Evolutionary conservation across 2,797 vertebrate species (phyloP).

Genomic region (Channallabes apus): DNA sequence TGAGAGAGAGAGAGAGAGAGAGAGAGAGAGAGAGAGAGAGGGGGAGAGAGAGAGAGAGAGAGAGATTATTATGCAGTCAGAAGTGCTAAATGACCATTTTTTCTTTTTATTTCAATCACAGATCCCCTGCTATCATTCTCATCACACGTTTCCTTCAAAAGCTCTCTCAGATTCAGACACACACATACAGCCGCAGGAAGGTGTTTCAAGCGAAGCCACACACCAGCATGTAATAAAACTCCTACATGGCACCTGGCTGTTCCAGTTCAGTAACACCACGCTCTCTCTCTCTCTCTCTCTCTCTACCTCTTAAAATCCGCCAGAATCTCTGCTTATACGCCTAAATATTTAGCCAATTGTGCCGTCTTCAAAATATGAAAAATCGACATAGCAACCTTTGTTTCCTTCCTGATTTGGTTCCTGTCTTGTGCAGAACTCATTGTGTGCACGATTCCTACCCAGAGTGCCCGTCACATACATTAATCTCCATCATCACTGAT

Average conservation of each 20-base stretch:
- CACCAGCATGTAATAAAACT: slow-evolving; percentile 53
- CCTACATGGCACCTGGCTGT: slow-evolving; percentile 24
- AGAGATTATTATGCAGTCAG: background rate
- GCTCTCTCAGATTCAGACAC: slow-evolving; percentile 18
- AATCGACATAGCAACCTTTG: background rate
- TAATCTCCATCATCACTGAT: slow-evolving; percentile 1
- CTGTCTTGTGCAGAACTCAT: background rate
- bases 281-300: background rate
- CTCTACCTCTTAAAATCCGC: background rate
- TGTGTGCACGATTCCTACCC: background rate
- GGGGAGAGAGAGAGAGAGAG: too few species aligned
- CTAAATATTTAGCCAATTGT: background rate
- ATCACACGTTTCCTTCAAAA: background rate
- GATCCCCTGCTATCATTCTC: background rate
- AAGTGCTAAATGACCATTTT: background rate
- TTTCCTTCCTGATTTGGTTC: background rate
- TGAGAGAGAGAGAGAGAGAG: background rate
- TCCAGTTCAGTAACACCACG: slow-evolving; percentile 41
- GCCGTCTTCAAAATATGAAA: background rate
- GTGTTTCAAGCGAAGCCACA: slow-evolving; percentile 25
- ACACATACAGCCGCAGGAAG: slow-evolving; percentile 16
- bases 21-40: background rate
- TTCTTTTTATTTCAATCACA: slow-evolving; percentile 18
- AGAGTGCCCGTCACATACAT: slow-evolving; percentile 1
- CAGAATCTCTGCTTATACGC: too few species aligned